Evolutionary conservation across 1,140 invertebrate genomes (phyloP), one percentile per base, ranked within the genome.

Genomic region (Sarcophaga peregrina): DNA sequence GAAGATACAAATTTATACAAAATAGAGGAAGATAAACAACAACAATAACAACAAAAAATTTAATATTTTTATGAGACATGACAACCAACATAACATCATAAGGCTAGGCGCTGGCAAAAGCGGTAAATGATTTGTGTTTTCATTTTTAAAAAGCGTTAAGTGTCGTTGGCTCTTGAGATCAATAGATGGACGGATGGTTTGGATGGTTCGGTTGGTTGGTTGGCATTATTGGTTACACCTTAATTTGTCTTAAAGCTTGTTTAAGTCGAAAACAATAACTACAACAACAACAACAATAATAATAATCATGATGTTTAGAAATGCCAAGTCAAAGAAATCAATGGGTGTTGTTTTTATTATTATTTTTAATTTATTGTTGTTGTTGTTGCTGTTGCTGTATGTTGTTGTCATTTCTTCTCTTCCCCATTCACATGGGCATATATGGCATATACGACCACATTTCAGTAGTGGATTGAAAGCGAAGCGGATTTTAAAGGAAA

Each of bases 181-280:
- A 37, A 37, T 37, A 37, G n/a, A 8, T 72, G 62, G 17, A 72
- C 20, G 20, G 62, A 72, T 72, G 58, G 15, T 62, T n/a, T n/a
- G n/a, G n/a, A n/a, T 62, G 15, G 74, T 48, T 47, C n/a, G 46
- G 45, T 17, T 76, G 46, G 45, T 8, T 76, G 74, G 75, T n/a
- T 76, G 74, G 62, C 62, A 68, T 68, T 37, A 17, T 76, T 76
- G 74, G 74, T 52, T 78, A 50, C 75, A 78, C 75, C 75, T 78
- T 78, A 78, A 78, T 78, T 78, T 78, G 75, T 78, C 75, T 48
- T 52, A 68, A 37, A 68, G 62, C 62, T 68, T 68, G 62, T 68
- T 68, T 68, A 68, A 68, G 6, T 20, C 17, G 7, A 68, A 62
- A 8, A 62, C 54, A 7, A 68, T 68, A 52, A 58, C 15, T 15